Evolutionary conservation across 2,888 invertebrate species (phyloP), one percentile per base, ranked within the genome.

Genomic region (Lithosia quadra): DNA sequence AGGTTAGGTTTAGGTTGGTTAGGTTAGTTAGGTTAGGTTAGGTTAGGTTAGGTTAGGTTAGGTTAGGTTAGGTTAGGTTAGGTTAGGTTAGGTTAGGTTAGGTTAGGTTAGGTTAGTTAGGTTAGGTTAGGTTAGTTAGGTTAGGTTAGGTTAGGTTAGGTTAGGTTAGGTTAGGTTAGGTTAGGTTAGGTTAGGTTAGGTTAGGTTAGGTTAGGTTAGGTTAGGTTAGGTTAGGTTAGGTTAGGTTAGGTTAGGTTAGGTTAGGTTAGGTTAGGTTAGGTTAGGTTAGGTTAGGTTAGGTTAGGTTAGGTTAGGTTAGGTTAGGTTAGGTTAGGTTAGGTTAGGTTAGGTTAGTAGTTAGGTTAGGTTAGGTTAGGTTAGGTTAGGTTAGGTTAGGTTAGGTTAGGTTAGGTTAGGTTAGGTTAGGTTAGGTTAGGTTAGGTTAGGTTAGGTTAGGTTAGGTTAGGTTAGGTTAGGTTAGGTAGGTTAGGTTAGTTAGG

Each of bases 181-280:
- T 78, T 76, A 74, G 73, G 75, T 76, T 76, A 74, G 75, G 74
- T 75, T 75, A 75, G 76, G 75, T 75, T 77, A 69, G 74, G 76
- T 75, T 78, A 74, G 74, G 76, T 76, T 77, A 74, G 74, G 74
- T 73, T 73, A 72, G 73, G 74, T 72, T 74, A 69, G 71, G 71
- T 71, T 74, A 62, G 62, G 71, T 78, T 74, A 75, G 75, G 75
- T 77, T 74, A 75, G 76, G 74, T 76, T 72, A 73, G 76, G 71
- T 75, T 71, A 72, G 74, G 76, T 75, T 75, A 73, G 76, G 77
- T 67, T 69, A 67, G 65, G 67, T 63, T 69, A 67, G 65, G 65
- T 60, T 64, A 69, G 63, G 65, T 63, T 65, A 71, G 65, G 68
- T 63, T 65, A 69, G 73, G 71, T 71, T 71, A 71, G 71, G 73